Evolutionary conservation across 2,797 vertebrate species (phyloP), one percentile per base, ranked within the genome.

Genomic region (Alectoris magna): DNA sequence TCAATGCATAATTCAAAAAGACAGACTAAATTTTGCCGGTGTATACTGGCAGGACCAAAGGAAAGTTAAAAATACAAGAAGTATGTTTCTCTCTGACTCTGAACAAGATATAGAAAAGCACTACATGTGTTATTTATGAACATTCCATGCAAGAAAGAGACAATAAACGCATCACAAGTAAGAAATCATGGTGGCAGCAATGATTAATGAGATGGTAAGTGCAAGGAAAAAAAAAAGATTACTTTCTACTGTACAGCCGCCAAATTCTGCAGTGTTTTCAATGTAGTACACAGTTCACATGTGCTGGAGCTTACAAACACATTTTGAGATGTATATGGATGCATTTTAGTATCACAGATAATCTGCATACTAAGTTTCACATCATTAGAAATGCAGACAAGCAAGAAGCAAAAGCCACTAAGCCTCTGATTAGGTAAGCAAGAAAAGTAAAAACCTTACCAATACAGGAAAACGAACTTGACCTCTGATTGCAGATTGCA

Each of bases 121-220:
- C 18, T 34, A 21, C 41, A 55, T 11, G 4, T 16, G 6, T 69
- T 88, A 68, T 89, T 91, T 77, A 48, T 81, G 56, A 91, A 62
- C 21, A 22, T 88, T 85, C 85, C 26, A 43, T 53, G 72, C 11
- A 87, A 77, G 76, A 24, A 21, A 59, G 68, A 82, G 41, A 41
- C 53, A 93, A 68, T 29, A 24, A 91, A 90, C 15, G 21, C 29
- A 53, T 55, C 55, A 83, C 46, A 77, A 66, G 55, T 38, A 70
- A 89, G 43, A 60, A 29, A 56, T 43, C 2, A 2, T 26, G 48
- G 70, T 59, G 73, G 56, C 56, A 81, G 39, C 27, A 85, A 22
- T 59, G 89, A 89, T 92, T 91, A 91, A 92, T 89, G 72, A 88
- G 55, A 84, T 24, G 13, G 5, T 89, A 89, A 91, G 13, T 84